Conservation (phyloP, 1,140 invertebrate genomes). For the Temnothorax curvispinosus region DNA sequence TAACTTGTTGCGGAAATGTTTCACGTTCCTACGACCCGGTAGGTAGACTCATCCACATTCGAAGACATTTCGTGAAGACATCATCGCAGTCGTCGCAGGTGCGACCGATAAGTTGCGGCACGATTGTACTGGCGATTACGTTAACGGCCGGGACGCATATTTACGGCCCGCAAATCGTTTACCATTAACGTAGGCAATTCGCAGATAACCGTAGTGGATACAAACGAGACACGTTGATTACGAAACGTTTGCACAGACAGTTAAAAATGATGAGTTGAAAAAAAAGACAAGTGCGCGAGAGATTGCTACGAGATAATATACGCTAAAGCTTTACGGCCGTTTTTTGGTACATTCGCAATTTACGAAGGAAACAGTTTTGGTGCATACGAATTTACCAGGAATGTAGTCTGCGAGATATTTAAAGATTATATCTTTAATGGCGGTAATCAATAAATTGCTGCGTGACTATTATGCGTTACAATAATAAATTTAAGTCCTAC, state of each 20-base stretch:
- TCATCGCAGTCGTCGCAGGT: constrained; percentile 56
- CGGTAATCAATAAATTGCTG: constrained; percentile 54
- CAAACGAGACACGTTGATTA: constrained; percentile 5
- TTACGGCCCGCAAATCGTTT: constrained; percentile 45
- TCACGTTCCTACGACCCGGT: neutral
- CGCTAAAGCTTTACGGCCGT: constrained; percentile 48
- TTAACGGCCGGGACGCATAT: constrained; percentile 42
- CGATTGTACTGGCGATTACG: constrained; percentile 30
- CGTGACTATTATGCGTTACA: constrained; percentile 45
- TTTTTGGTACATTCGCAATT: constrained; percentile 58
- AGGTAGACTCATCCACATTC: constrained; percentile 35
- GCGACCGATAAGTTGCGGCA: constrained; percentile 59
- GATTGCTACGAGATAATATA: constrained; percentile 27
- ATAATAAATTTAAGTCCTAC: constrained; percentile 48
- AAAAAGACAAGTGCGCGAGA: neutral
- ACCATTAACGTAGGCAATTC: constrained; percentile 36
- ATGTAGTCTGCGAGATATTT: constrained; percentile 23
- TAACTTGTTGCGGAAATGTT: neutral
- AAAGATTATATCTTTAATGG: constrained; percentile 21
- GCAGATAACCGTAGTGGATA: constrained; percentile 6
- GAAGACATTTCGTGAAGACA: constrained; percentile 22
- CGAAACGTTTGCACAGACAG: constrained; percentile 11
- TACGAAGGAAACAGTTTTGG: constrained; percentile 1
- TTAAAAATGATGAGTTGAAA: neutral
- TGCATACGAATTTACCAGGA: neutral